Percentiles rank a stretch among this genome's conserved stretches.
Conservation (phyloP, 2,888 invertebrate species). For the Azorinus chamasolen region DNA sequence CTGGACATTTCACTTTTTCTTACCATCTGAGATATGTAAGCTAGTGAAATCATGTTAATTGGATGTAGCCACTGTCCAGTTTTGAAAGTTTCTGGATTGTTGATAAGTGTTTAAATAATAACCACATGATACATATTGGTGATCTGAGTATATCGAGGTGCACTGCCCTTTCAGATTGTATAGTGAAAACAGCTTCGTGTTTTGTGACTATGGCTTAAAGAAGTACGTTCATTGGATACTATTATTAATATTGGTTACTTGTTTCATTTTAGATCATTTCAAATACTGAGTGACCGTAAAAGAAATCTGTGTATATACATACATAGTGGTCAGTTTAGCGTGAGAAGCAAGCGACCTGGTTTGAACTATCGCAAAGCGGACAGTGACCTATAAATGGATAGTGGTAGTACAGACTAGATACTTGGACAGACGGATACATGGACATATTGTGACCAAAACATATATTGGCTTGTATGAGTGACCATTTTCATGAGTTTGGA, state of each 20-base stretch:
- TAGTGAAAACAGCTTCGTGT: background rate
- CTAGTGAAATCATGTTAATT: constrained; percentile 35
- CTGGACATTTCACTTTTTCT: constrained; percentile 37
- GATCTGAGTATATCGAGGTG: constrained; percentile 1
- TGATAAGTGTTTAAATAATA: constrained; percentile 40
- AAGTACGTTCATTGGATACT: background rate
- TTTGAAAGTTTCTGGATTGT: constrained; percentile 34
- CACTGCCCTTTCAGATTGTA: constrained; percentile 14
- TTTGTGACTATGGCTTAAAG: background rate
- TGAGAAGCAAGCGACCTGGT: constrained; percentile 52
- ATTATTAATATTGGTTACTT: background rate
- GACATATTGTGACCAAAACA: constrained; percentile 18
- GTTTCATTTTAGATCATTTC: background rate
- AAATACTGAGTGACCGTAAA: no score
- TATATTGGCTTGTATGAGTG: constrained; percentile 21
- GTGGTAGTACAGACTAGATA: constrained; percentile 25
- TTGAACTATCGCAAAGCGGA: constrained; percentile 42
- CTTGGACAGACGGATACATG: constrained; percentile 30
- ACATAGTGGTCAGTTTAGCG: constrained; percentile 58
- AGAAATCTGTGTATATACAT: background rate
- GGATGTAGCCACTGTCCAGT: constrained; percentile 53
- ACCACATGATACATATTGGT: constrained; percentile 1
- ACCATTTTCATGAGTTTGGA: constrained; percentile 58
- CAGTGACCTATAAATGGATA: constrained; percentile 54
- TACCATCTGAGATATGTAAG: background rate